These are phyloP conservation scores for Shargacucullia verbasci DNA, from an alignment of 2,888 invertebrate species.

Conservation along the genomic window DNA sequence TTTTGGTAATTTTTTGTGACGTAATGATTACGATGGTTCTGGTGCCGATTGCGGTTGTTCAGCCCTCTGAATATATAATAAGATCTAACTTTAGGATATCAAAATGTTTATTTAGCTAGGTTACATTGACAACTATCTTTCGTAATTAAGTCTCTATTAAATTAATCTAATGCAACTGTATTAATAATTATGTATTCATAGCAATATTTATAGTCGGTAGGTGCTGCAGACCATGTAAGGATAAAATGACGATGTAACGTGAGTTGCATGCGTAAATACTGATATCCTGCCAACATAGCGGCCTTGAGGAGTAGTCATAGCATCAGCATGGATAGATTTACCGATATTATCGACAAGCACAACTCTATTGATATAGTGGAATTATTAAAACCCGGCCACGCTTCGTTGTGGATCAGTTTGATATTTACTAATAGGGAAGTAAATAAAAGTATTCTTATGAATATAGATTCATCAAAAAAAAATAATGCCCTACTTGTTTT, in stretches of 20 bases:
- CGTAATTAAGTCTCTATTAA: not conserved
- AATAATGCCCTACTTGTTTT: no score
- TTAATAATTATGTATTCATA: not conserved
- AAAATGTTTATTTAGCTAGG: no score
- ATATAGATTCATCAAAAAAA: no score
- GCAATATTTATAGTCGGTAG: constrained; percentile 8
- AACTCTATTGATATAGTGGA: not conserved
- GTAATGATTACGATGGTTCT: no score
- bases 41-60: no score
- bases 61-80: no score
- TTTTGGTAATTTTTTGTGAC: no score
- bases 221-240: constrained; percentile 17
- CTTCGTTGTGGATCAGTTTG: no score
- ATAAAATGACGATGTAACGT: constrained; percentile 40
- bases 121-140: no score
- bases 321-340: constrained; percentile 3
- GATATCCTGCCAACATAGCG: constrained; percentile 49
- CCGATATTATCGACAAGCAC: constrained; percentile 1
- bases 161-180: constrained; percentile 13
- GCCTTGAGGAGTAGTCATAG: constrained; percentile 44
- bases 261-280: constrained; percentile 42
- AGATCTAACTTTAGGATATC: no score
- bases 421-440: no score
- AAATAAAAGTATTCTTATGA: no score
- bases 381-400: not conserved